Evolutionary conservation across 2,797 vertebrate genomes (phyloP), one percentile per base, ranked within the genome.

Genomic region (Chlorospingus flavigularis): DNA sequence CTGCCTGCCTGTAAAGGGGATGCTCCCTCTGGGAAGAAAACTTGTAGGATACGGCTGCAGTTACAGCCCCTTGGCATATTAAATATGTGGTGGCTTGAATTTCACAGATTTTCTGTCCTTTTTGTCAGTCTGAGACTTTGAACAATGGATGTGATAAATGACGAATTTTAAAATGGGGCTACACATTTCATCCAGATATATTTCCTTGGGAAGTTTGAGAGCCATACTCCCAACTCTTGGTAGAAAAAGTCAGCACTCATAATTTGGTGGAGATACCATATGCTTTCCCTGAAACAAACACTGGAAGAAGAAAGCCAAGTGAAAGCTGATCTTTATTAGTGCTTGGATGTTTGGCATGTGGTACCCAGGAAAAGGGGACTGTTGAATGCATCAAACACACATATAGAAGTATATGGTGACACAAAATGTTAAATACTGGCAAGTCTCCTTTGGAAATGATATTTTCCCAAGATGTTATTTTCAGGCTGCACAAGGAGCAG

Each of bases 81-180:
- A 53, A 72, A 65, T 58, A 37, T 0, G 0, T 5, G 4, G 39
- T 77, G 26, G 39, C 28, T 89, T 47, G n/a, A 88, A 15, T 90
- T 80, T 62, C 61, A 86, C 42, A 68, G 35, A 25, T 83, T 85
- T 85, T 81, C 47, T 82, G 39, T 82, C 35, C 65, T 82, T 87
- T 86, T 53, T 74, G 25, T 74, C 72, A 77, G 17, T 28, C 43
- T 71, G 30, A 85, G 47, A 28, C 62, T 85, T 89, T 81, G 62
- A 92, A 55, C 31, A 72, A 45, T 48, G 26, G 17, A 35, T 91
- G 25, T 47, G 28, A 51, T 65, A 28, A 55, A 82, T 40, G 50
- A 17, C 30, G 65, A 72, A 68, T 83, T 74, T 83, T 78, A 80
- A 77, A 93, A 66, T 3, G 35, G 15, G 33, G 10, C 14, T 73